These are phyloP conservation scores for Triplophysa dalaica DNA, from an alignment of 2,113 vertebrate genomes.

Conservation along the genomic window DNA sequence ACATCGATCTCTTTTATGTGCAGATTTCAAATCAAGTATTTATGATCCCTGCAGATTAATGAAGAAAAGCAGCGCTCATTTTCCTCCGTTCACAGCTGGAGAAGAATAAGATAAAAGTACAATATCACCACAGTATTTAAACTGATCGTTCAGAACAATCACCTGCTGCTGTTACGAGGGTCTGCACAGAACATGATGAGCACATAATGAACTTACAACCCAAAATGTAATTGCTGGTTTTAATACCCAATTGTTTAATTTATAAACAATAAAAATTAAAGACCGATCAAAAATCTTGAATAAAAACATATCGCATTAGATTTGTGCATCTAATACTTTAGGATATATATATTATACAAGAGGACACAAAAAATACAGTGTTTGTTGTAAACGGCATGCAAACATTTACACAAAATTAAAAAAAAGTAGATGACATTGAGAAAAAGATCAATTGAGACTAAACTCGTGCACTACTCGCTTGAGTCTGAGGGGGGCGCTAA, in stretches of 20 bases:
- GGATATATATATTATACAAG: too few species aligned
- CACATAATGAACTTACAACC: neutral
- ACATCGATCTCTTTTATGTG: neutral
- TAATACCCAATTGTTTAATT: too few species aligned
- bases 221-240: too few species aligned
- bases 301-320: too few species aligned
- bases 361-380: too few species aligned
- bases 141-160: neutral
- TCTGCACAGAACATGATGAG: neutral
- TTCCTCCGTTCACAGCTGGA: neutral
- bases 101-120: neutral
- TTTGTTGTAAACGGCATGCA: neutral
- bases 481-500: neutral
- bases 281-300: too few species aligned
- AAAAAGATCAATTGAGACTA: neutral
- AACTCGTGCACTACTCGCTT: neutral
- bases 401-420: neutral
- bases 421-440: too few species aligned
- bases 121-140: neutral
- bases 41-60: neutral
- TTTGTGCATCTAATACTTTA: too few species aligned
- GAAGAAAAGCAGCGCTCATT: neutral
- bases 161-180: neutral
- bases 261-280: too few species aligned
- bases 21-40: slow-evolving; percentile 12